A percentile compares a stretch with the other conserved stretches of the same genome.
phyloP scores from a whole-genome alignment of 2,888 invertebrate species.

The Eledone cirrhosa region DNA sequence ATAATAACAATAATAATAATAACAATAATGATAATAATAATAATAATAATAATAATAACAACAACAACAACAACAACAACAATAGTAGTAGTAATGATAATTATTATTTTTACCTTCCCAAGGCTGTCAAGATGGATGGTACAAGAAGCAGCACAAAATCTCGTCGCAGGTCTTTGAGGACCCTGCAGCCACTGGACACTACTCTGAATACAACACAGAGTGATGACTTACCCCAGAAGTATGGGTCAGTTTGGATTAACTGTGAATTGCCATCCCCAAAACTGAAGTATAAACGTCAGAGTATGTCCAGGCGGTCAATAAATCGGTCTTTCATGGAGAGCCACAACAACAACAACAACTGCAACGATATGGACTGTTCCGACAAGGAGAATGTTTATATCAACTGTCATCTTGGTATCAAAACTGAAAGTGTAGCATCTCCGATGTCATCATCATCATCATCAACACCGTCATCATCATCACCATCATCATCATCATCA shows the following conservation, averaged over 20 bases:
- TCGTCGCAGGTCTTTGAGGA: constrained; percentile 5
- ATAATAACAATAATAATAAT: no score
- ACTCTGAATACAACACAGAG: no score
- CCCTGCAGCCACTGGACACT: neutral
- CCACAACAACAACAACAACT: neutral
- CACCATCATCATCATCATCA: no score
- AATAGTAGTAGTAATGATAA: no score
- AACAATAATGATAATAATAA: no score
- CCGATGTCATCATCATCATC: no score
- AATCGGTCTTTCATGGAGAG: neutral
- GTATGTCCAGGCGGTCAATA: neutral
- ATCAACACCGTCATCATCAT: no score
- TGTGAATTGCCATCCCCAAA: neutral
- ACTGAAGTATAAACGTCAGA: neutral
- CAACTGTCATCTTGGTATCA: neutral
- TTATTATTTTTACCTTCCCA: neutral
- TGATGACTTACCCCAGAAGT: neutral
- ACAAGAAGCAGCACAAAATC: neutral
- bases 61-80: no score
- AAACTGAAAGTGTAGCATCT: no score
- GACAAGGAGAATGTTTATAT: neutral
- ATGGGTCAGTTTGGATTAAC: constrained; percentile 18
- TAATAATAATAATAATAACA: no score
- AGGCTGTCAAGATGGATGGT: neutral
- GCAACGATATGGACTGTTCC: no score